Evolutionary conservation across 2,888 invertebrate species (phyloP).

Genomic region (Dorcus parallelipipedus): DNA sequence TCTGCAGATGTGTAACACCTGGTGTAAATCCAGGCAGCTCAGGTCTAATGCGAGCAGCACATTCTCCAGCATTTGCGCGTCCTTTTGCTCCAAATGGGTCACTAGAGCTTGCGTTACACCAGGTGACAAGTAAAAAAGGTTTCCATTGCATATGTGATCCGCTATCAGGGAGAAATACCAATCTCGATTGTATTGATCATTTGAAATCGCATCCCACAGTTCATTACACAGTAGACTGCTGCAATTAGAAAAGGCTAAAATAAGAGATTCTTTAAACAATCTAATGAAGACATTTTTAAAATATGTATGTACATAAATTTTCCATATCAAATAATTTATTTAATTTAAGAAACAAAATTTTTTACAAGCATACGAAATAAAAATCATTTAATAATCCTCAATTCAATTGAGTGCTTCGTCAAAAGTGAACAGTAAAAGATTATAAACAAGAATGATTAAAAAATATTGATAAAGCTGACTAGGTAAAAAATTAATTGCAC

Average conservation of each 20-base stretch:
- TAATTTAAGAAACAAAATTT: no score
- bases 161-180: conserved; percentile 67
- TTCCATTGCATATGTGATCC: conserved; percentile 65
- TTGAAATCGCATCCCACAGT: conserved; percentile 59
- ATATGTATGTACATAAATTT: no score
- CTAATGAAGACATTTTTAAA: no score
- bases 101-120: conserved; percentile 71
- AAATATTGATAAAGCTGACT: no score
- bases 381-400: no score
- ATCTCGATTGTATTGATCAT: conserved; percentile 47
- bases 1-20: conserved; percentile 56
- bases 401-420: no score
- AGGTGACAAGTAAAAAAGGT: conserved; percentile 62
- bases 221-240: conserved; percentile 61
- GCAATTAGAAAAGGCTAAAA: conserved; percentile 23
- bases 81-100: conserved; percentile 61
- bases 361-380: no score
- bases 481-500: no score
- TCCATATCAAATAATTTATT: no score
- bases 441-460: no score
- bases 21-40: conserved; percentile 72
- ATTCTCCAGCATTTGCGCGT: conserved; percentile 61
- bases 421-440: no score
- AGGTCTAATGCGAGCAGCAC: conserved; percentile 72
- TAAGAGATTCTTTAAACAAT: not conserved